Base-by-base conservation (phyloP, 1,140 invertebrate genomes). In the Wasmannia auropunctata region DNA sequence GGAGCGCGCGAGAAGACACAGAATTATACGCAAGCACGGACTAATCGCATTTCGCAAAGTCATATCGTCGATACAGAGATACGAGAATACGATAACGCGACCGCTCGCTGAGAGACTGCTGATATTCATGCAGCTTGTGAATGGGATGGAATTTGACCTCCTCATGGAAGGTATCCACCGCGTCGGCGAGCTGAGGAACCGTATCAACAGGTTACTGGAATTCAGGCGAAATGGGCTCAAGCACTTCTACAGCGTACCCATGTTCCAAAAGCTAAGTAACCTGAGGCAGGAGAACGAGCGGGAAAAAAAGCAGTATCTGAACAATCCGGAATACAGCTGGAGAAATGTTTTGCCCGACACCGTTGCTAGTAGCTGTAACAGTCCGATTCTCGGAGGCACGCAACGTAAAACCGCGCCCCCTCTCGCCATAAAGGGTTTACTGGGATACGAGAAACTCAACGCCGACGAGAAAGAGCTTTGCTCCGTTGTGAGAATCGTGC, bases 11-110 rank as follows among this genome's bases (percentile, higher is more conserved):
- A 95, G 97, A 77, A 95, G 97, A 58, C 97, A 97, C 88, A 96
- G 94, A 87, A 96, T 99, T 31, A 96, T 99, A 67, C 95, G 96
- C 31, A 94, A 97, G 62, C 98, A 98, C 95, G 98, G 98, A 0
- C 94, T 99, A 0, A 97, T 99, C 54, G 96, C 97, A 89, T 94
- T 96, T 10, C 96, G 96, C 85, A 97, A 97, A 94, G 95, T 96
- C 10, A 92, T 96, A 6, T 95, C 95, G 6, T 97, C 96, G 95
- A 88, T 97, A 54, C 96, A 96, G 62, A 95, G 96, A 87, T 98
- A 97, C 94, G 96, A 97, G 89, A 91, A 93, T 3, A 97, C 96
- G 4, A 93, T 98, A 60, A 96, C 96, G 19, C 96, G 96, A 90
- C 92, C 95, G 3, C 91, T 95, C n/a, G 95, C 96, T 72, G 97